Base-by-base conservation (phyloP, 2,113 vertebrate species). In the Corythaixoides concolor region DNA sequence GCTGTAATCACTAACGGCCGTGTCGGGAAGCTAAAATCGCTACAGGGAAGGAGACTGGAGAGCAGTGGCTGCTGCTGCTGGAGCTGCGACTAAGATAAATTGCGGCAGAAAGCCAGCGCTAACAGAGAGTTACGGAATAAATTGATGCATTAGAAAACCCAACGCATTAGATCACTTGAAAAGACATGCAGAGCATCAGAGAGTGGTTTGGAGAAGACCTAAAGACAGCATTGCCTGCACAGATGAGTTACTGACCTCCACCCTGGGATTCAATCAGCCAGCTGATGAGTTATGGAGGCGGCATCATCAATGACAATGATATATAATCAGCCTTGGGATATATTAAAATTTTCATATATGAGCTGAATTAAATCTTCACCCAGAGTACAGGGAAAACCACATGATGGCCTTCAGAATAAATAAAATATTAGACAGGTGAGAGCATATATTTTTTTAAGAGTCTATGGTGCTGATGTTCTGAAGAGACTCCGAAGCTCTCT, bases 381-480 rank as follows among this genome's bases (percentile, higher is more conserved):
- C 52, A 55, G 78, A 92, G 60, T 77, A 67, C 43, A 70, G 81
- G 37, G 60, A 69, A 90, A 88, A 58, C 3, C 53, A 81, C 53
- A 30, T 12, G 33, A 76, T 79, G 58, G 63, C 53, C 85, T 93
- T 88, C 39, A 85, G 72, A 82, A 96, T 79, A 91, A 91, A 97
- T 95, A 94, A 97, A 95, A 90, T 66, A 95, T 92, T 84, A 96
- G 79, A 22, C 52, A 86, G 43, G 19, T 75, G 73, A 90, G 43
- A 75, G 39, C 63, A 73, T 56, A 12, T 58, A 30, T 30, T 53
- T 23, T 78, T 84, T 86, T 60, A 88, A 0, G 5, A 76, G 39
- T 28, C 41, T 53, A 2, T 6, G 3, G 27, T 58, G 47, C 64
- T 84, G 68, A 89, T 72, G 60, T 53, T 92, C 76, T 81, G 68